phyloP scores from a whole-genome alignment of 2,113 vertebrate species.

The Struthidea cinerea region DNA sequence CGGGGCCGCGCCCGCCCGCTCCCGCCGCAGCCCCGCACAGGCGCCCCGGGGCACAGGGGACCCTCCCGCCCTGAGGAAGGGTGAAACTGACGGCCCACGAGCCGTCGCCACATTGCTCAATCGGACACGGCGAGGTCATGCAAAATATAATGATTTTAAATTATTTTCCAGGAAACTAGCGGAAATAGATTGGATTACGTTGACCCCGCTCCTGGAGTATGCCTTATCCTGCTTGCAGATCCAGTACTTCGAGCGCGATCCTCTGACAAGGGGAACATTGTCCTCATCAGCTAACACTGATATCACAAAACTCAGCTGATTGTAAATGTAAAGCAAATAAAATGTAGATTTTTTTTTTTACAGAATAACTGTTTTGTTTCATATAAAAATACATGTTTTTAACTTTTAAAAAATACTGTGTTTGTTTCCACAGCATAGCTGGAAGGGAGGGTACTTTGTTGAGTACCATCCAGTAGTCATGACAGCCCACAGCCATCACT shows the following conservation, averaged over 20 bases:
- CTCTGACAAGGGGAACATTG: not conserved
- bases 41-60: not conserved
- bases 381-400: not conserved
- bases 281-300: not conserved
- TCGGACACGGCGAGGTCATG: not conserved
- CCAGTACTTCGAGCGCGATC: not conserved
- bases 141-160: not conserved
- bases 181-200: not conserved
- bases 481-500: not conserved
- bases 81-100: rapidly evolving
- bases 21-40: not conserved
- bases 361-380: not conserved
- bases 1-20: not conserved
- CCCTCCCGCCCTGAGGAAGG: not conserved
- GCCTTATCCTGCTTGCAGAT: not conserved
- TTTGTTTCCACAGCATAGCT: not conserved
- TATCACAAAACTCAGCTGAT: not conserved
- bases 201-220: not conserved
- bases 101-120: rapidly evolving
- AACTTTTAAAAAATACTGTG: not conserved
- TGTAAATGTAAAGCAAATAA: not conserved
- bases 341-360: not conserved
- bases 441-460: not conserved
- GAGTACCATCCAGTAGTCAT: not conserved
- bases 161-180: not conserved